phyloP scores from a whole-genome alignment of 2,888 invertebrate species.

The Melikaiella ostensackeni region DNA sequence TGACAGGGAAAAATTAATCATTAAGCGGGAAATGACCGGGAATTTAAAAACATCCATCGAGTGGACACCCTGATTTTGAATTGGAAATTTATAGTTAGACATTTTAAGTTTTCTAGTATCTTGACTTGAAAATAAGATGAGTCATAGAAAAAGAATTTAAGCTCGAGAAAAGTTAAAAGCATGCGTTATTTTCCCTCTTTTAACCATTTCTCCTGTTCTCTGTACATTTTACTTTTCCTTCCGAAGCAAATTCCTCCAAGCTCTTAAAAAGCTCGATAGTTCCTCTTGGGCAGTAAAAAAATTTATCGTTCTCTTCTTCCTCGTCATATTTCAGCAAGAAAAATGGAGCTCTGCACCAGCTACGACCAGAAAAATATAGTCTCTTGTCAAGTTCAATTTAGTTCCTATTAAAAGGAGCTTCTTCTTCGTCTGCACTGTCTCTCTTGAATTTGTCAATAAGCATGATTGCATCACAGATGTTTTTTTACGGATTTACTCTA shows the following conservation, averaged over 20 bases:
- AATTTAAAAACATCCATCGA: too few relatives aligned
- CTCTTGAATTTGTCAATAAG: not conserved
- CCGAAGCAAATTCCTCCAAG: not conserved
- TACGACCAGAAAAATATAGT: not conserved
- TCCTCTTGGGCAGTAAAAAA: slow-evolving; percentile 4
- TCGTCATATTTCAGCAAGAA: slow-evolving; percentile 17
- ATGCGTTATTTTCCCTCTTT: too few relatives aligned
- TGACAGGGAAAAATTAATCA: too few relatives aligned
- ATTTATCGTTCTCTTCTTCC: slow-evolving; percentile 19
- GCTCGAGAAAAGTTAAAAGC: too few relatives aligned
- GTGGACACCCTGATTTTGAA: too few relatives aligned
- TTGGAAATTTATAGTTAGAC: too few relatives aligned
- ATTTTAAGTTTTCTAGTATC: too few relatives aligned
- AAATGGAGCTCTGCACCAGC: not conserved
- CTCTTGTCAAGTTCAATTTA: slow-evolving; percentile 19
- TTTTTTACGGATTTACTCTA: not conserved
- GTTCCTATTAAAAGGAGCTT: not conserved
- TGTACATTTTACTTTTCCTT: slow-evolving; percentile 9
- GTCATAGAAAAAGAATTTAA: too few relatives aligned
- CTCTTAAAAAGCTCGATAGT: slow-evolving; percentile 22
- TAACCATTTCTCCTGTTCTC: not conserved
- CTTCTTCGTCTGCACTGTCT: not conserved
- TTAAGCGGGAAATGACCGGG: too few relatives aligned
- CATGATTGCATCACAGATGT: not conserved
- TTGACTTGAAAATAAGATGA: too few relatives aligned